phyloP scores from a whole-genome alignment of 2,888 invertebrate genomes.

The Rotaria macrura region DNA sequence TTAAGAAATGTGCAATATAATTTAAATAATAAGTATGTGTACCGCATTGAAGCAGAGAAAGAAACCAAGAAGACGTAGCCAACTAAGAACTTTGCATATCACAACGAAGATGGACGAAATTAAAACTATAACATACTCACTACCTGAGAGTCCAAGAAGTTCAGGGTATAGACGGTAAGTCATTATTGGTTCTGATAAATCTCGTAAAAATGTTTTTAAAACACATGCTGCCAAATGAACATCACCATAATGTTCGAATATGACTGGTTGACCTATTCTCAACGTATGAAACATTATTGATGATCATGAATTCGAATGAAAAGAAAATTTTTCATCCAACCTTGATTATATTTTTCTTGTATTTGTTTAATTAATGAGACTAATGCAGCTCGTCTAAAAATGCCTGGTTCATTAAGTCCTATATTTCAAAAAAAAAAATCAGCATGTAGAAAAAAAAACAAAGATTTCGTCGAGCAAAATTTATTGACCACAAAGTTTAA shows the following conservation, averaged over 20 bases:
- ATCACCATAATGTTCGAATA: constrained; percentile 62
- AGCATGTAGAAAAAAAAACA: too few species aligned
- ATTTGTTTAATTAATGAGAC: not conserved
- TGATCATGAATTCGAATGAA: too few species aligned
- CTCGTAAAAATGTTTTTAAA: constrained; percentile 78
- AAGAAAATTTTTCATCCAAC: not conserved
- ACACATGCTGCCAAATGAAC: constrained; percentile 79
- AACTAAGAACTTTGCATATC: not conserved
- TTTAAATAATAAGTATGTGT: not conserved
- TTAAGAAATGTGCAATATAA: not conserved
- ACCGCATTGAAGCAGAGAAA: not conserved
- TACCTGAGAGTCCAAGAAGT: constrained; percentile 75
- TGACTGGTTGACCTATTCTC: constrained; percentile 56
- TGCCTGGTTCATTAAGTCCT: not conserved
- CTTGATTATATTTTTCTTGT: constrained; percentile 10
- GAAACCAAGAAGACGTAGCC: not conserved
- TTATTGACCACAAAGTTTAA: not conserved
- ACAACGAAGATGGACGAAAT: not conserved
- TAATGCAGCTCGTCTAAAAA: not conserved
- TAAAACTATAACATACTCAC: not conserved
- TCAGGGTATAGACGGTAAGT: constrained; percentile 87
- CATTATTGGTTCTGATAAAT: constrained; percentile 79
- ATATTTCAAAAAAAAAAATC: not conserved
- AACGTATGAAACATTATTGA: too few species aligned
- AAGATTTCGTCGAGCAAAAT: too few species aligned